Base-by-base conservation (phyloP, 2,888 invertebrate species). In the Drosophila suboccidentalis region DNA sequence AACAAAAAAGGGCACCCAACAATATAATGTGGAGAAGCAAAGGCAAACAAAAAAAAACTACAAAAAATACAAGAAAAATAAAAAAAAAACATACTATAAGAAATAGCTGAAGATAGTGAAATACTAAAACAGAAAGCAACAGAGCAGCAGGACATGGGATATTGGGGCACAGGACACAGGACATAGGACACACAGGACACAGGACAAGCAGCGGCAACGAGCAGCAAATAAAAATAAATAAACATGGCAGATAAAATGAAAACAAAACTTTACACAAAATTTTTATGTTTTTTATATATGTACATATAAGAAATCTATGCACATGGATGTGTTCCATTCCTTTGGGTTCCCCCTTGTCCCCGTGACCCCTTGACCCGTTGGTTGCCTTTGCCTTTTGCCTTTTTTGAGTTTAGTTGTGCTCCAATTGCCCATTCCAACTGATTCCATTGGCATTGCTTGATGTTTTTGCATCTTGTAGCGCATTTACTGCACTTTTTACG, bases 241-340 rank as follows among this genome's bases (percentile, higher is more conserved):
- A 86, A 86, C 89, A 87, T 88, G 76, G 81, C 84, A 85, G 80
- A 85, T 85, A 89, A 85, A 85, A 87, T 89, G 84, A 82, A 85
- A 85, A 89, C 84, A 89, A 85, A 85, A 89, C 87, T 72, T 82
- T 72, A 80, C 70, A 78, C 26, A 83, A 87, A 87, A 78, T 70
- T 73, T 76, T 84, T 89, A 84, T 89, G 63, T 78, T 73, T 60
- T 43, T 43, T 51, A 50, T 43, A 34, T 43, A 50, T 43, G 29
- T 19, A 29, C 29, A 29, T 19, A 58, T 57, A 63, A 41, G 38
- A 46, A 53, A 60, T 63, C 55, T 26, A 50, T 43, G 44, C 36
- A 46, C 34, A 63, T 60, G 29, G 51, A 44, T 49, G 22, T 64
- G 29, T 36, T 44, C 6, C 19, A 17, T 19, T 22, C 15, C 15